phyloP scores from a whole-genome alignment of 2,113 vertebrate species.

The Silurus glanis region DNA sequence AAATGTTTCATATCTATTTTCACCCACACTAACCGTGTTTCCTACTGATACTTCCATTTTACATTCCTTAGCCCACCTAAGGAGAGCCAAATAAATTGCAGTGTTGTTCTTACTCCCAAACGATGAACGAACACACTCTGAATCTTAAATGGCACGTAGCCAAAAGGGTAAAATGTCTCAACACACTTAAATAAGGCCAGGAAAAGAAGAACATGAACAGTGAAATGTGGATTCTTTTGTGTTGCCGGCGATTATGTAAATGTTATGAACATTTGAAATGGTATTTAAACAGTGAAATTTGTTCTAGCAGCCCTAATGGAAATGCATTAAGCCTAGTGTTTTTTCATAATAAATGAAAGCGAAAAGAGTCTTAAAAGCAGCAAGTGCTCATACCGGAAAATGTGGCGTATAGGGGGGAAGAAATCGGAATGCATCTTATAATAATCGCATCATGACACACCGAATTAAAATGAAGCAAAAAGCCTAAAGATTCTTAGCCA shows the following conservation, averaged over 20 bases:
- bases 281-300: neutral
- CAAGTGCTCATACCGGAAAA: neutral
- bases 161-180: neutral
- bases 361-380: conserved; percentile 21
- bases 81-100: neutral
- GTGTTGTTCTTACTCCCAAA: neutral
- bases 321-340: conserved; percentile 10
- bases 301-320: conserved; percentile 15
- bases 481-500: neutral
- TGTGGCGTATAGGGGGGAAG: neutral
- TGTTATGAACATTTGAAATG: conserved; percentile 9
- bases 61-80: neutral
- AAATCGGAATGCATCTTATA: conserved; percentile 3
- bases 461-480: neutral
- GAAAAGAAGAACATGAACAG: neutral
- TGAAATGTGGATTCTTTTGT: neutral
- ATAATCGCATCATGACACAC: neutral
- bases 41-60: neutral
- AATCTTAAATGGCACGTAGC: neutral
- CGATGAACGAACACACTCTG: neutral
- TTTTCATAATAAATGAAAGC: conserved; percentile 3
- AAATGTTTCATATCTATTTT: neutral
- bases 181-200: neutral
- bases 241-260: neutral
- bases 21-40: neutral